Evolutionary conservation across 2,797 vertebrate species (phyloP).

Genomic region (Antennarius maculatus): DNA sequence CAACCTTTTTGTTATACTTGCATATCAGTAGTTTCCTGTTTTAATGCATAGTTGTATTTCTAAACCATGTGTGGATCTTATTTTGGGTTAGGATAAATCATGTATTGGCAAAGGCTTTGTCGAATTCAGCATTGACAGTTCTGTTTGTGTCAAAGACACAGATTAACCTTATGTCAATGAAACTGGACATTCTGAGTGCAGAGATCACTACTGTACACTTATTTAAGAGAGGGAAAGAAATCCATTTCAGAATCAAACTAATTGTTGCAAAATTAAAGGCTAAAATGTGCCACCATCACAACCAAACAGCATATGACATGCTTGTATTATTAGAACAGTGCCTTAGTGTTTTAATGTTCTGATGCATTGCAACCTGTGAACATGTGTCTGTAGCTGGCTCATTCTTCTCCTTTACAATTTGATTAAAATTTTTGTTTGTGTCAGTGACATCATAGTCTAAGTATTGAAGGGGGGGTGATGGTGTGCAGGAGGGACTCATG

Average conservation of each 20-base stretch:
- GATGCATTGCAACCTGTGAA: conserved; percentile 36
- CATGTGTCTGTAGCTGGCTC: conserved; percentile 45
- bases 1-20: conserved; percentile 20
- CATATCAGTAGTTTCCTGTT: conserved; percentile 19
- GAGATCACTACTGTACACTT: conserved; percentile 7
- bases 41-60: conserved; percentile 16
- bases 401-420: conserved; percentile 39
- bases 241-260: conserved; percentile 41
- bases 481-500: neutral
- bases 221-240: neutral
- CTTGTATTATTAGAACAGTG: conserved; percentile 53
- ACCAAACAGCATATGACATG: conserved; percentile 54
- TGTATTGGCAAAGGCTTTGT: conserved; percentile 27
- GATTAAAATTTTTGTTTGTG: conserved; percentile 25
- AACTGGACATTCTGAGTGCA: neutral
- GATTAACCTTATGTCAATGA: conserved; percentile 25
- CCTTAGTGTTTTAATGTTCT: conserved; percentile 24
- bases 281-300: conserved; percentile 56
- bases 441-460: conserved; percentile 38
- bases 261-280: conserved; percentile 55
- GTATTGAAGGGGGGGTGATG: conserved; percentile 1
- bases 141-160: conserved; percentile 32
- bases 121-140: conserved; percentile 36
- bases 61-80: conserved; percentile 6
- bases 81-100: conserved; percentile 1